Evolutionary conservation across 2,888 invertebrate species (phyloP).

Genomic region (Rhyacophila evoluta): DNA sequence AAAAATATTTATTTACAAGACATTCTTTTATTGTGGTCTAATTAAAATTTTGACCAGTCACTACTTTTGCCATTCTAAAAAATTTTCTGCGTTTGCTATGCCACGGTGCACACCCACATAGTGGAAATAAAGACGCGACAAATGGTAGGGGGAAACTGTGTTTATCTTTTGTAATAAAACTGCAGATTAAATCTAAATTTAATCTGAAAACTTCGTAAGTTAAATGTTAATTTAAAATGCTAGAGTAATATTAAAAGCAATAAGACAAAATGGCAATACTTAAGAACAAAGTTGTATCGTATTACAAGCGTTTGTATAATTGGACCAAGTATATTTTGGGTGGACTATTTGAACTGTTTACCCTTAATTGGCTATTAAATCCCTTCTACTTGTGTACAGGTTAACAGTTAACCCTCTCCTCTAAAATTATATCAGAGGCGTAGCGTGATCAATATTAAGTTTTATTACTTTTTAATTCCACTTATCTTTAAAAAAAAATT

Average conservation of each 20-base stretch:
- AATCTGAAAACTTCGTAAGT: neutral
- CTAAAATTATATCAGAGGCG: slow-evolving; percentile 9
- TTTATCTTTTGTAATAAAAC: neutral
- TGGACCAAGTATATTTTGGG: slow-evolving; percentile 43
- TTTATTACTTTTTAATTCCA: too few relatives aligned
- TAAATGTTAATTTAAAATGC: neutral
- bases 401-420: slow-evolving; percentile 38
- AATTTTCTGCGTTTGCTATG: too few relatives aligned
- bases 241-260: slow-evolving; percentile 35
- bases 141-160: too few relatives aligned
- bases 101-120: too few relatives aligned
- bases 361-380: slow-evolving; percentile 54
- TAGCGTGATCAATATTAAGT: neutral
- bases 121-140: too few relatives aligned
- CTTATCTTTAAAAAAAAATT: too few relatives aligned
- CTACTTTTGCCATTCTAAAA: too few relatives aligned
- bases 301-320: slow-evolving; percentile 38
- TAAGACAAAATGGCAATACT: slow-evolving; percentile 44
- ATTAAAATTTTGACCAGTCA: too few relatives aligned
- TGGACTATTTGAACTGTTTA: slow-evolving; percentile 47
- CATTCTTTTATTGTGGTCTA: too few relatives aligned
- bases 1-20: too few relatives aligned
- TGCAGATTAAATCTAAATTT: neutral
- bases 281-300: slow-evolving; percentile 43
- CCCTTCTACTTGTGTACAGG: slow-evolving; percentile 46